phyloP scores from a whole-genome alignment of 2,113 vertebrate species.

The Polypterus senegalus region DNA sequence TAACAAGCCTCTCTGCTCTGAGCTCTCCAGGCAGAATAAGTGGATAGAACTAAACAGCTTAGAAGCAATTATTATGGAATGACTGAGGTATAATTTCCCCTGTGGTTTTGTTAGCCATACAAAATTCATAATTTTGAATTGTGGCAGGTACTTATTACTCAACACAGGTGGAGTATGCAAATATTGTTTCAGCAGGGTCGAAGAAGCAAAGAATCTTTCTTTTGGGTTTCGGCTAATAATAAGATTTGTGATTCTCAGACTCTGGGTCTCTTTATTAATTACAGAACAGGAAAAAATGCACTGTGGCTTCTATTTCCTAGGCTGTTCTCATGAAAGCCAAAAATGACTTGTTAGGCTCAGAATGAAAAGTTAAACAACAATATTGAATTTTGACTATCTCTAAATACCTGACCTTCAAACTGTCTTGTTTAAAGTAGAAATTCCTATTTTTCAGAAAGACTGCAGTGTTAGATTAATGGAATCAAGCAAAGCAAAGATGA shows the following conservation, averaged over 20 bases:
- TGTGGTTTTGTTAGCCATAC: conserved; percentile 64
- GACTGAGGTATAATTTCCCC: conserved; percentile 79
- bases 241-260: conserved; percentile 67
- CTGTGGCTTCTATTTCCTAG: conserved; percentile 55
- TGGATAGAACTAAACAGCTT: conserved; percentile 73
- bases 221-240: conserved; percentile 68
- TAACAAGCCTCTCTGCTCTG: conserved; percentile 65
- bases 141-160: conserved; percentile 75
- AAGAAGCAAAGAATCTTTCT: conserved; percentile 57
- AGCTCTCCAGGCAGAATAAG: conserved; percentile 72
- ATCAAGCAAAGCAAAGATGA: too few species aligned
- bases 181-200: conserved; percentile 62
- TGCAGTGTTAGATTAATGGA: too few species aligned
- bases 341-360: conserved; percentile 10
- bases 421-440: conserved; percentile 17
- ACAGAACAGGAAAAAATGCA: conserved; percentile 67
- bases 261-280: conserved; percentile 71
- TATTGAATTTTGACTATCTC: conserved; percentile 9
- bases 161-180: conserved; percentile 80
- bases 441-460: conserved; percentile 1
- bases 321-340: conserved; percentile 12
- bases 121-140: conserved; percentile 77
- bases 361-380: conserved; percentile 4
- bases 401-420: conserved; percentile 15
- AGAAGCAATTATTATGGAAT: conserved; percentile 73